These are phyloP conservation scores for Carollia perspicillata DNA, from an alignment of 2,113 vertebrate genomes.

Conservation along the genomic window DNA sequence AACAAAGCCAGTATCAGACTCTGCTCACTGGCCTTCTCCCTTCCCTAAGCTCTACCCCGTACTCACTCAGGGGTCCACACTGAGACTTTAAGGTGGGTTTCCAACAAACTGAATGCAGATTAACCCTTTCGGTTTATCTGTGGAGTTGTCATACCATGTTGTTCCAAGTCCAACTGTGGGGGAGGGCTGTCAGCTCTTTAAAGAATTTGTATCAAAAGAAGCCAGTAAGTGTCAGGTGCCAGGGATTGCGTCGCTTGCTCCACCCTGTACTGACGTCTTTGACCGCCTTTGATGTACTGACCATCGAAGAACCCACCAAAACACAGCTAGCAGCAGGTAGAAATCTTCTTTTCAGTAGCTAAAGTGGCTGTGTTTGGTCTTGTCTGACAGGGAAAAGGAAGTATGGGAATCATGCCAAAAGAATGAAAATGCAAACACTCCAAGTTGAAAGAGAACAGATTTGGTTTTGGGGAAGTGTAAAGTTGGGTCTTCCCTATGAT, in stretches of 20 bases:
- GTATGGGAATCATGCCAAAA: not conserved
- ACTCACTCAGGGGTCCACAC: not conserved
- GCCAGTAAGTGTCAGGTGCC: no score
- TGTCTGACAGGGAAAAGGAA: not conserved
- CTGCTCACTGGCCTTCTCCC: no score
- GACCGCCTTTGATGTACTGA: no score
- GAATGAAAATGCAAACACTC: not conserved
- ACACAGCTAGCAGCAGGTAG: not conserved
- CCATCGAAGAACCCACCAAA: not conserved
- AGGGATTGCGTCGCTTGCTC: not conserved
- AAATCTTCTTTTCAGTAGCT: not conserved
- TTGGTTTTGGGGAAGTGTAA: not conserved
- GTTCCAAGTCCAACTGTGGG: not conserved
- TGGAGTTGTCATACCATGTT: not conserved
- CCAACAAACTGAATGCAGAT: not conserved
- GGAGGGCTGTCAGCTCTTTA: not conserved
- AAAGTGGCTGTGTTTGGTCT: not conserved
- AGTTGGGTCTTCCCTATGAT: not conserved
- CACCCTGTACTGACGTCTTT: fast-evolving
- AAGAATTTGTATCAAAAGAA: not conserved
- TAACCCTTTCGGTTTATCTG: no score
- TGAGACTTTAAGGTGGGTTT: not conserved
- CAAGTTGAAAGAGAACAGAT: not conserved
- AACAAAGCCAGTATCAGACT: not conserved
- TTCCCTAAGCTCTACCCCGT: fast-evolving